Percentiles rank a stretch among this genome's conserved stretches.
phyloP scores from a whole-genome alignment of 2,797 vertebrate genomes.

The Oreochromis mossambicus region DNA sequence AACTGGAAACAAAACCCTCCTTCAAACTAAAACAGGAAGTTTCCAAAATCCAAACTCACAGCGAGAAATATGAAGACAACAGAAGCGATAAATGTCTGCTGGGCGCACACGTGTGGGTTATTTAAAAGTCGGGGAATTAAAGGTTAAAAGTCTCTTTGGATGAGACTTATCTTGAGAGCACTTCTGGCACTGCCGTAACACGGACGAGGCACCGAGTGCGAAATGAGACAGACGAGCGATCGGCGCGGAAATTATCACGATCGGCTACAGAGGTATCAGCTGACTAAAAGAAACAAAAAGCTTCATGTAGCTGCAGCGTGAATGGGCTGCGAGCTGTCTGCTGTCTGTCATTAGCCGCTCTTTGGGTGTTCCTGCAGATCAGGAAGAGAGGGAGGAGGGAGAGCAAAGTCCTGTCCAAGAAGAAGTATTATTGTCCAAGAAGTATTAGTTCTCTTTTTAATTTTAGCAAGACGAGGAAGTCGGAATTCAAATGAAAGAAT shows the following conservation, averaged over 20 bases:
- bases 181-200: slow-evolving; percentile 1
- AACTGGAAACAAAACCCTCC: background rate
- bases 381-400: slow-evolving; percentile 15
- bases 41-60: background rate
- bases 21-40: background rate
- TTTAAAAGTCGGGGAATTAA: background rate
- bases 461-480: slow-evolving; percentile 80
- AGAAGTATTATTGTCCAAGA: slow-evolving; percentile 80
- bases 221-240: slow-evolving; percentile 26
- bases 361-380: slow-evolving; percentile 68
- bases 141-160: background rate
- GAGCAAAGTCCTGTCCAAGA: slow-evolving; percentile 76
- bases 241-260: slow-evolving; percentile 17
- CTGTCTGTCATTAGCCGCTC: slow-evolving; percentile 59
- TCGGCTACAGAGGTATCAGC: slow-evolving; percentile 40
- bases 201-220: slow-evolving; percentile 3
- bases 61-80: background rate
- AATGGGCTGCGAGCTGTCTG: slow-evolving; percentile 47
- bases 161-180: slow-evolving; percentile 5
- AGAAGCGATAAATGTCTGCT: background rate
- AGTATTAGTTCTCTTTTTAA: slow-evolving; percentile 84
- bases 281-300: slow-evolving; percentile 40
- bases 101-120: background rate
- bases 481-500: slow-evolving; percentile 85
- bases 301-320: slow-evolving; percentile 39